Base-by-base conservation (phyloP, 2,797 vertebrate genomes). In the Falco rusticolus region DNA sequence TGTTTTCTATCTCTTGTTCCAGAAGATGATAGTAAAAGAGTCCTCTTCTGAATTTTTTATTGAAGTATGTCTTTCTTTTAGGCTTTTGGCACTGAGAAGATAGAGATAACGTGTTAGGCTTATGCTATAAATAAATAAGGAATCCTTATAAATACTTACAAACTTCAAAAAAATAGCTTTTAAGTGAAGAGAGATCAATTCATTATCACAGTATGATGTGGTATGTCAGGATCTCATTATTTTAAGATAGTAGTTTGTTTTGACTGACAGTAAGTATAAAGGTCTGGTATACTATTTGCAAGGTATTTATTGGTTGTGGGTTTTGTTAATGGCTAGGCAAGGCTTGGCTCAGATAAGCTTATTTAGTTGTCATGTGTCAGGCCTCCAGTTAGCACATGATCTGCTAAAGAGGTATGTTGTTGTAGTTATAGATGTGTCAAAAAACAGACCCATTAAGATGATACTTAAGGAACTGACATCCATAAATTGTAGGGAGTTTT, bases 401-500 rank as follows among this genome's bases (percentile, higher is more conserved):
- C 70, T 47, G 31, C 45, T 84, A 1, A 21, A 47, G 34, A 56
- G 17, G 1, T 64, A 19, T 74, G 20, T 87, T 92, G 65, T 37
- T 89, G 64, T 41, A 63, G 29, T 76, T 57, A n/a, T 4, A 51
- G 37, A 39, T 48, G 6, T 66, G n/a, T 89, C 51, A 87, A 66
- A 82, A 84, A 89, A 59, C 25, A 69, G 82, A 72, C 13, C 5
- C 1, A 0, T 65, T 51, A n/a, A 33, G 48, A 37, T 59, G 34
- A 31, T 47, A 39, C 18, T 82, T 84, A 45, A 53, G 61, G 16
- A 51, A 31, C 13, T 5, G 84, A 70, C 41, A 68, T 16, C 8
- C 4, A 11, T 56, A n/a, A 26, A 64, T 34, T 59, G 84, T 12
- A 57, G 7, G 0, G 0, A 69, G 33, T 33, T 78, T 71, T 66